phyloP scores from a whole-genome alignment of 1,140 invertebrate species.

The Oscheius sp. region DNA sequence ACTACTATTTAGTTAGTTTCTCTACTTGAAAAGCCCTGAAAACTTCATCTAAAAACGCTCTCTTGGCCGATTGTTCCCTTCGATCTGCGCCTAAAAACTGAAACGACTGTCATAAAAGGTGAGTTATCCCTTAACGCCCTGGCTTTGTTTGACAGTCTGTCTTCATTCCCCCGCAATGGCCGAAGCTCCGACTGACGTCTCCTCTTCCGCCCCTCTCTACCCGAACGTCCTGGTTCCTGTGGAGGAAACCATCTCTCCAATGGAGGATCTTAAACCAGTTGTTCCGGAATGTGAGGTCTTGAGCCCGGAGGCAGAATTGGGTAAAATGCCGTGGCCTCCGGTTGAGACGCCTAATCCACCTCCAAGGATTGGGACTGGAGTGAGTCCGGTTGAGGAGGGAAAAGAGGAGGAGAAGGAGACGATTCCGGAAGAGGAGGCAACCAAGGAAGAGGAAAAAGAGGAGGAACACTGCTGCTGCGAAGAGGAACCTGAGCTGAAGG shows the following conservation, averaged over 20 bases:
- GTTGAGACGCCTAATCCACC: neutral
- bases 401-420: too few relatives aligned
- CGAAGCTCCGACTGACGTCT: too few relatives aligned
- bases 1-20: too few relatives aligned
- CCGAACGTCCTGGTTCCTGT: neutral
- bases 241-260: neutral
- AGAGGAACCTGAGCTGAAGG: neutral
- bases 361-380: neutral
- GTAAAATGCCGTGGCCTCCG: neutral
- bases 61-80: too few relatives aligned
- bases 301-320: neutral
- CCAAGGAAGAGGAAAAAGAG: neutral
- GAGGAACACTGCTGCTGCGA: neutral
- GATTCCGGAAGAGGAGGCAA: neutral
- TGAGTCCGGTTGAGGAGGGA: neutral
- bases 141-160: too few relatives aligned
- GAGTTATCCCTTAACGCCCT: too few relatives aligned
- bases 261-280: neutral
- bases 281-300: neutral
- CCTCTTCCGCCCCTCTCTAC: neutral
- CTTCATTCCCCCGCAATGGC: neutral
- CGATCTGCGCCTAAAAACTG: too few relatives aligned
- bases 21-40: too few relatives aligned
- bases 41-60: too few relatives aligned
- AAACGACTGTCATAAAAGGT: too few relatives aligned